Evolutionary conservation across 2,888 invertebrate species (phyloP), one percentile per base, ranked within the genome.

Genomic region (Protophormia terraenovae): DNA sequence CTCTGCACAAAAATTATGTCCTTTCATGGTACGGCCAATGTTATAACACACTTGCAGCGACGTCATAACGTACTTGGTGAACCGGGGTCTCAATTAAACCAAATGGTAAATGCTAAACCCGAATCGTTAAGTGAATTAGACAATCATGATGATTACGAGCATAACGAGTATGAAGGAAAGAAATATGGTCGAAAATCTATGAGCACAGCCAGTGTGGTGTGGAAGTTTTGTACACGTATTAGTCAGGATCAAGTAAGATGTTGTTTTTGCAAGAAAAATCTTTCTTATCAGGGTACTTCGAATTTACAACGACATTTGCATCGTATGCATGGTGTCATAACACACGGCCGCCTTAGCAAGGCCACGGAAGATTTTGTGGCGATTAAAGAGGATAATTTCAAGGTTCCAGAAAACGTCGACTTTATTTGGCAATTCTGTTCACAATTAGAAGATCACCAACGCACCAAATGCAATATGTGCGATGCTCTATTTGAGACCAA

Each of bases 1-100:
- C 80, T 90, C 3, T 90, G 90, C 64, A 87, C 86, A 10, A 87
- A 89, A 76, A 73, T 86, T 0, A 90, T 90, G 90, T 89, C 88
- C 3, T 90, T 90, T 58, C 90, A 90, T 83, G 90, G 90, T 24
- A 90, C 90, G 1, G 90, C 90, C 14, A 90, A 90, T 72, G 89
- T 90, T 1, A 90, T 90, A 12, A 89, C 90, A 3, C 90, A 90
- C 75, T 77, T 90, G 29, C 90, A 90, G 55, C 88, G 90, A 1
- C 86, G 86, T 22, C 90, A 90, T 50, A 88, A 89, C 66, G 89
- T 90, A 19, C 75, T 89, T 1, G 88, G 88, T 0, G 87, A 87
- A 73, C 77, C 86, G 8, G 73, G 86, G 10, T 82, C 82, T 12
- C 82, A 75, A 19, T 3, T 79, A 7, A 81, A 50, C 12, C 80